Percentiles rank a stretch among this genome's conserved stretches.
These are phyloP conservation scores for Polymixis flavicincta DNA, from an alignment of 2,888 invertebrate species.

Conservation along the genomic window DNA sequence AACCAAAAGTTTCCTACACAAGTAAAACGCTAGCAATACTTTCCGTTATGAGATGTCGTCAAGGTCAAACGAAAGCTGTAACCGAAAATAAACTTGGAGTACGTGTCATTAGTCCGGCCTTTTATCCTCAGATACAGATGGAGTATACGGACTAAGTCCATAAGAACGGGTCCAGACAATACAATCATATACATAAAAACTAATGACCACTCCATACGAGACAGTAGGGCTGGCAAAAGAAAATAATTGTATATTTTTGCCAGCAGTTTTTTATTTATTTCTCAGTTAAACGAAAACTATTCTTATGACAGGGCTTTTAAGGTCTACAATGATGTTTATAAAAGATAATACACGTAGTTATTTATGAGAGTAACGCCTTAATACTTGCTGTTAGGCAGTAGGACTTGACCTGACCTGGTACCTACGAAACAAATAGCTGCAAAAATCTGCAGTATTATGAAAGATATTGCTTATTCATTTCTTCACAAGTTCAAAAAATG, in stretches of 20 bases:
- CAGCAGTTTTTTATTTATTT: neutral
- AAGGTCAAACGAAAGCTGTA: constrained; percentile 24
- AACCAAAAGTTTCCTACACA: neutral
- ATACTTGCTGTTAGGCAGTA: neutral
- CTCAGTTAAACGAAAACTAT: neutral
- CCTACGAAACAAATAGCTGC: no score
- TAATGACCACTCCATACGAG: constrained; percentile 36
- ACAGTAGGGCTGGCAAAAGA: constrained; percentile 24
- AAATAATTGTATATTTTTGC: constrained; percentile 2
- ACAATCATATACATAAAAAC: constrained; percentile 60
- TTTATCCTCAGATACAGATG: constrained; percentile 35
- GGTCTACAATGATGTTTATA: neutral
- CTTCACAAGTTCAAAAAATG: no score
- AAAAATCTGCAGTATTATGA: no score
- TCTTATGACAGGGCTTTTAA: neutral
- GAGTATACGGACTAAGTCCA: constrained; percentile 20
- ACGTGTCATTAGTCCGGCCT: constrained; percentile 25
- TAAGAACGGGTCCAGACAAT: constrained; percentile 57
- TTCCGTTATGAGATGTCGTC: neutral
- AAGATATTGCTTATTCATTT: no score
- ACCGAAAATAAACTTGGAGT: constrained; percentile 42
- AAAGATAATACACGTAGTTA: neutral
- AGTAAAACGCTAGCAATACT: constrained; percentile 14
- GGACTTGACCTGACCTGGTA: neutral
- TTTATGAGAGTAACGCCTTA: no score